Evolutionary conservation across 2,113 vertebrate species (phyloP).

Genomic region (Ctenodactylus gundi): DNA sequence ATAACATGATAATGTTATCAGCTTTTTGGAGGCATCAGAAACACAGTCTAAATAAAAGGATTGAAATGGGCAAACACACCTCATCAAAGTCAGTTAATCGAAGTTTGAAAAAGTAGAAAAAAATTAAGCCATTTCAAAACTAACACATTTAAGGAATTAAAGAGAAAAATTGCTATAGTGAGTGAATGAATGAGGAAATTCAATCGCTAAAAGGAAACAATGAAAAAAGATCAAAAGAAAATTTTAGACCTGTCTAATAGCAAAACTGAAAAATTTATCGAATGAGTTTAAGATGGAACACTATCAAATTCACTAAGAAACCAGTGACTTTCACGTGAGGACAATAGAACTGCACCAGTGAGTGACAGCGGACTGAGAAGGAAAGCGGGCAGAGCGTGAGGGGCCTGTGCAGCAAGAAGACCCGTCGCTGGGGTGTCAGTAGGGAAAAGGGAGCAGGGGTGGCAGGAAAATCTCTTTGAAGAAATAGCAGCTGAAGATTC

Average conservation of each 20-base stretch:
- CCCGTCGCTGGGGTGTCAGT: not conserved
- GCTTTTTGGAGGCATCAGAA: not conserved
- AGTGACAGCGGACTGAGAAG: not conserved
- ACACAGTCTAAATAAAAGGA: not conserved
- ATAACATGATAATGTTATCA: not conserved
- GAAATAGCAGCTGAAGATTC: not conserved
- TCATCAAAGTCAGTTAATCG: not conserved
- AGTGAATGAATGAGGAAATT: not conserved
- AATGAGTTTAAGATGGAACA: not conserved
- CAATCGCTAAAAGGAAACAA: not conserved
- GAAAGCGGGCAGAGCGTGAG: not conserved
- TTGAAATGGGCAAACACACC: not conserved
- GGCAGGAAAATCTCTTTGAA: not conserved
- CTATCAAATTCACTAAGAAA: no score
- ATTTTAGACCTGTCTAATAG: slow-evolving; percentile 7
- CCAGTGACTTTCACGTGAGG: not conserved
- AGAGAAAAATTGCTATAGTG: not conserved
- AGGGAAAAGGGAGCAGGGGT: not conserved
- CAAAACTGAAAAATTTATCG: not conserved
- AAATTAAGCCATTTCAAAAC: not conserved
- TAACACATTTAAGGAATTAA: not conserved
- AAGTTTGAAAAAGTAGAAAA: not conserved
- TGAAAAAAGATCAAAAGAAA: not conserved
- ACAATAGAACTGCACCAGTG: not conserved
- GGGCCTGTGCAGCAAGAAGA: not conserved